Percentiles rank a stretch among this genome's conserved stretches.
These are phyloP conservation scores for Capricornis sumatraensis DNA, from an alignment of 2,113 vertebrate species.

Conservation along the genomic window DNA sequence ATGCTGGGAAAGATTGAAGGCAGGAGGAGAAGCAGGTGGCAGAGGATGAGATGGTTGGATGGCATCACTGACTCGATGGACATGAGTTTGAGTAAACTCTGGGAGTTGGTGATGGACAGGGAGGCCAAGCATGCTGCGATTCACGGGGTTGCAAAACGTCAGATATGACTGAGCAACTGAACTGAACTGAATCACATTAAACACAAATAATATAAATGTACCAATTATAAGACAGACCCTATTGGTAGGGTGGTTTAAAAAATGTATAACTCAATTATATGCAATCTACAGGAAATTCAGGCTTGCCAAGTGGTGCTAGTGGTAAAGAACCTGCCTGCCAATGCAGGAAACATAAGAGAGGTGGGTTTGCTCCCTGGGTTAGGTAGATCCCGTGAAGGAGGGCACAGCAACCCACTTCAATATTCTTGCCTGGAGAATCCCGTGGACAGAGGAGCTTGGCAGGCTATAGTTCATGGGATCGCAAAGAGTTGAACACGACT, in stretches of 20 bases:
- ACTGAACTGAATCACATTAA: neutral
- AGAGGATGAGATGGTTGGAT: neutral
- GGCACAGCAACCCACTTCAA: neutral
- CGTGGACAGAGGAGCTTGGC: neutral
- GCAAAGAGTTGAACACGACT: neutral
- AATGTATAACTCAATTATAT: neutral
- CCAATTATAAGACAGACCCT: neutral
- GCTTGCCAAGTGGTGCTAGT: neutral
- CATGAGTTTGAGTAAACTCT: neutral
- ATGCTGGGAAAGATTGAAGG: neutral
- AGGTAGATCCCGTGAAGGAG: neutral
- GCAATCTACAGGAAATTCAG: neutral
- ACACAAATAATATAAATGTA: neutral
- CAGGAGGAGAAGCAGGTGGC: neutral
- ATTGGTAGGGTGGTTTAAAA: neutral
- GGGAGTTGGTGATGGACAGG: neutral
- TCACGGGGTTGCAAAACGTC: neutral
- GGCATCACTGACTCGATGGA: neutral
- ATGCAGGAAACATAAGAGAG: neutral
- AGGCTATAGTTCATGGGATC: neutral
- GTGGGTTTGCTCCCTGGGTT: neutral
- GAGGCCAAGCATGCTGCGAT: neutral
- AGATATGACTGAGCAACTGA: neutral
- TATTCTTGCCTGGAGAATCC: neutral
- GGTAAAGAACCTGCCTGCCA: neutral